A percentile compares a stretch with the other conserved stretches of the same genome.
Evolutionary conservation across 2,888 invertebrate genomes (phyloP).

Genomic region (Serripes groenlandicus): DNA sequence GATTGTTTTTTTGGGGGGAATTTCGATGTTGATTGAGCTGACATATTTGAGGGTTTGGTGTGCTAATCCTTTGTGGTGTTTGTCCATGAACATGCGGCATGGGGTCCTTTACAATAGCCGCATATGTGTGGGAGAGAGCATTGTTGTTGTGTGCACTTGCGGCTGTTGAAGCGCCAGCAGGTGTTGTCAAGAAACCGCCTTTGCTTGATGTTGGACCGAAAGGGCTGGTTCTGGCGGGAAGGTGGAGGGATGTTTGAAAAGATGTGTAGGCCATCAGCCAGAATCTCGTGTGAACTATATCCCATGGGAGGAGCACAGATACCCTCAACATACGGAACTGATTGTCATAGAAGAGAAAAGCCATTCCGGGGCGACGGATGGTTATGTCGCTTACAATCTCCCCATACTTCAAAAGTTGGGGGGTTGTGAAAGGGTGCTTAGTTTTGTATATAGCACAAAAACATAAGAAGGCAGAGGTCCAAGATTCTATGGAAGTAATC

Average conservation of each 20-base stretch:
- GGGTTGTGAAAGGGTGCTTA: constrained; percentile 28
- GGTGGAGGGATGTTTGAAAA: too few relatives aligned
- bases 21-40: not conserved
- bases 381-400: constrained; percentile 46
- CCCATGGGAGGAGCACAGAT: constrained; percentile 28
- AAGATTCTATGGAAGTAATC: too few relatives aligned
- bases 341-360: constrained; percentile 31
- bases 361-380: constrained; percentile 19
- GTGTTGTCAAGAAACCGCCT: constrained; percentile 10
- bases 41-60: not conserved
- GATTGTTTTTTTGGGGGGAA: not conserved
- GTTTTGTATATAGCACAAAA: constrained; percentile 33
- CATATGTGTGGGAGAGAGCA: constrained; percentile 32
- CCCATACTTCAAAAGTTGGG: constrained; percentile 46
- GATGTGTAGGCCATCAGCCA: constrained; percentile 51
- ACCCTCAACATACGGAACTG: constrained; percentile 46
- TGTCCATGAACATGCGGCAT: constrained; percentile 19
- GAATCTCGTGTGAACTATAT: constrained; percentile 40
- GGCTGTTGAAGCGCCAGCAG: constrained; percentile 39
- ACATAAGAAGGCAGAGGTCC: constrained; percentile 41
- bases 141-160: not conserved
- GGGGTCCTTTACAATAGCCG: constrained; percentile 31
- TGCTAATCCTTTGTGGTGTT: constrained; percentile 4
- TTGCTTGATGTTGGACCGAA: not conserved
- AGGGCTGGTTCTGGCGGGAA: not conserved